A percentile compares a stretch with the other conserved stretches of the same genome.
These are phyloP conservation scores for Pemphigus obesinymphae DNA, from an alignment of 1,140 invertebrate genomes.

Conservation along the genomic window DNA sequence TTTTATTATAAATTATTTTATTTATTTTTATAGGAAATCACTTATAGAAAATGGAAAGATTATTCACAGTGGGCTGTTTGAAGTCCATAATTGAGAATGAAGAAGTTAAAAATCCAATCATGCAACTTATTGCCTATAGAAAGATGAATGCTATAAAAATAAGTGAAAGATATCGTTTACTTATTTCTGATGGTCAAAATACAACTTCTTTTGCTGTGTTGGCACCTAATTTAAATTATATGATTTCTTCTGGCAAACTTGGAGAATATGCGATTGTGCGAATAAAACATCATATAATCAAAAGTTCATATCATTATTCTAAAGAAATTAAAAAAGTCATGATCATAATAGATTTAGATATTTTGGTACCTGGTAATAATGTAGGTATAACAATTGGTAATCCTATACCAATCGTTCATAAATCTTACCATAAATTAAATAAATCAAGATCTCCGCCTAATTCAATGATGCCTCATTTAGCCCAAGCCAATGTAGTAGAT, in stretches of 20 bases:
- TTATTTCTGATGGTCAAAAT: conserved; percentile 80
- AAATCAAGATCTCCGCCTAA: too few species aligned
- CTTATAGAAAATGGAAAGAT: not conserved
- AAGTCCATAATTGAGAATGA: conserved; percentile 65
- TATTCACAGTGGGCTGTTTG: conserved; percentile 46
- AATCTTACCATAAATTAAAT: not conserved
- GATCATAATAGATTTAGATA: conserved; percentile 72
- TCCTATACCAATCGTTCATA: conserved; percentile 53
- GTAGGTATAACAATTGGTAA: conserved; percentile 73
- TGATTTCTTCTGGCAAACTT: conserved; percentile 66
- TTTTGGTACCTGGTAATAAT: conserved; percentile 65
- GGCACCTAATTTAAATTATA: conserved; percentile 78
- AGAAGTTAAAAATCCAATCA: conserved; percentile 61
- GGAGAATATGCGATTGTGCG: conserved; percentile 70
- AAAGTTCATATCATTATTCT: conserved; percentile 56
- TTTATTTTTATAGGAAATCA: not conserved
- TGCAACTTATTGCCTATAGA: conserved; percentile 68
- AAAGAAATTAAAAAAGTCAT: conserved; percentile 63
- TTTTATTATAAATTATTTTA: too few species aligned
- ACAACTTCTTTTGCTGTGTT: conserved; percentile 80
- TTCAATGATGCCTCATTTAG: not conserved
- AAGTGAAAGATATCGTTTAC: conserved; percentile 72
- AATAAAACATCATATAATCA: conserved; percentile 75
- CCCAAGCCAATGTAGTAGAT: not conserved
- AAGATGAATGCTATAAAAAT: conserved; percentile 59